Evolutionary conservation across 2,888 invertebrate species (phyloP).

Genomic region (Dyspetes luteomarginatus): DNA sequence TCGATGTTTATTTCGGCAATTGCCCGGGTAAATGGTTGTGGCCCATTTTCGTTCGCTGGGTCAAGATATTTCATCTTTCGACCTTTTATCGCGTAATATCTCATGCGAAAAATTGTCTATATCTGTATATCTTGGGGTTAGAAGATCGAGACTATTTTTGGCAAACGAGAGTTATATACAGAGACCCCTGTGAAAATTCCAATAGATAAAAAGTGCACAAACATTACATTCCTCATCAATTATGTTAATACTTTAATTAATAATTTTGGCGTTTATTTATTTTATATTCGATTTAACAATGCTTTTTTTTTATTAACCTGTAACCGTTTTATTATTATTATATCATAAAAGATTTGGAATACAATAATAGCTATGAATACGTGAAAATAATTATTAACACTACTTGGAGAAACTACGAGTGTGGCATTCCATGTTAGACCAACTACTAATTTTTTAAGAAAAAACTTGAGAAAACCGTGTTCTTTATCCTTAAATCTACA

Average conservation of each 20-base stretch:
- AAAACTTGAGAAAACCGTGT: no score
- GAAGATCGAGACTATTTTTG: slow-evolving; percentile 9
- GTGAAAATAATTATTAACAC: no score
- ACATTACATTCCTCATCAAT: background rate
- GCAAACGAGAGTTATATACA: background rate
- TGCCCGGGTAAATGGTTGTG: slow-evolving; percentile 1
- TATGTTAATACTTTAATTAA: background rate
- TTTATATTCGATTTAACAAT: background rate
- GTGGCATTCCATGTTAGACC: no score
- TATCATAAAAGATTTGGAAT: no score
- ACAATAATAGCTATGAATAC: no score
- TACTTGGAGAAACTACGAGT: no score
- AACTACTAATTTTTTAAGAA: no score
- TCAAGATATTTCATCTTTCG: slow-evolving; percentile 21
- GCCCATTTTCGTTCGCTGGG: slow-evolving; percentile 4
- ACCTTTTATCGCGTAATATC: background rate
- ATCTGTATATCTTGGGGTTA: background rate
- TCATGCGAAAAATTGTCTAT: background rate
- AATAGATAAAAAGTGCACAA: background rate
- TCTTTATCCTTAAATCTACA: no score
- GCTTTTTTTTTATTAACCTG: no score
- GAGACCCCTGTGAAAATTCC: background rate
- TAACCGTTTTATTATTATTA: no score
- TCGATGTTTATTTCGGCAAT: slow-evolving; percentile 9
- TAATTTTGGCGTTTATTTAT: background rate